Base-by-base conservation (phyloP, 2,888 invertebrate species). In the Argynnis bischoffii region DNA sequence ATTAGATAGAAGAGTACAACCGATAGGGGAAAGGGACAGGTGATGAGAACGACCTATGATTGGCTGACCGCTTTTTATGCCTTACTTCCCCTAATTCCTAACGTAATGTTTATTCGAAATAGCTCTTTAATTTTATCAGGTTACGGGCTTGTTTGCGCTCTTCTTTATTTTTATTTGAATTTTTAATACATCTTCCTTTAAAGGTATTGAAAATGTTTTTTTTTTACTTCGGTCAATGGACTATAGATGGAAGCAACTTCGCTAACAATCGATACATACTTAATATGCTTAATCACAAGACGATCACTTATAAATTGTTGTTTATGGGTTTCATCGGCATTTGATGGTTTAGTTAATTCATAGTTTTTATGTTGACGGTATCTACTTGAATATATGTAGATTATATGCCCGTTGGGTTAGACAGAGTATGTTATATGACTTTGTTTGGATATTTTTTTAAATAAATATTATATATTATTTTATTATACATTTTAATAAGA, bases 51-150 rank as follows among this genome's bases (percentile, higher is more conserved):
- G 79, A 76, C 71, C 76, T 78, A 80, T 82, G 77, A 92, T 92
- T 92, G 92, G 92, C 87, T 89, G 90, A 89, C 89, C 87, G 84
- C 84, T 91, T 92, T 92, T 92, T 92, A 92, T 92, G 88, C 85
- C 78, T 91, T 90, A 91, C 89, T 91, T 92, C 92, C 92, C 92
- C 92, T 92, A 92, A 92, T 92, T 90, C 82, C 85, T 89, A 90
- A 89, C 85, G 87, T 87, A 85, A 89, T 89, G 86, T 87, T 85
- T 87, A 87, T 86, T 84, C 87, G 87, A 90, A 90, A 89, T 86
- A 82, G 87, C 85, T 83, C 90, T 87, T 89, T 91, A 91, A 88
- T 84, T 81, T 87, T 85, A 89, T 85, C 77, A 81, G 18, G 59
- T 77, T 89, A 90, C 84, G 89, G 86, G 85, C 84, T 85, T 79